These are phyloP conservation scores for Anthopleura sola DNA, from an alignment of 64 coral and sea anemone genomes.

Conservation along the genomic window DNA sequence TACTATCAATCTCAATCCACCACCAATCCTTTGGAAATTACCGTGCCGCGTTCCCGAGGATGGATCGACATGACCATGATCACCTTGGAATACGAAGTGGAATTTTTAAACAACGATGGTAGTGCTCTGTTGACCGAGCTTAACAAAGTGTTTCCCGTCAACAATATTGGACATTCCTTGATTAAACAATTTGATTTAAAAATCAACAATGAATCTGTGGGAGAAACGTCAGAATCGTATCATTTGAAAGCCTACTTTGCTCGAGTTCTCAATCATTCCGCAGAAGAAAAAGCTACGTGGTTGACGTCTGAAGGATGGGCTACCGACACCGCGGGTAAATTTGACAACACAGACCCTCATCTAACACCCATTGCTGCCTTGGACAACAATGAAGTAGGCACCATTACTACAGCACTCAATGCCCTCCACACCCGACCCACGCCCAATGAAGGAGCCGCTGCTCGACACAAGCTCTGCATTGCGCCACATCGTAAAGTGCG, in stretches of 20 bases:
- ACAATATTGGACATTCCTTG: slow-evolving; percentile 17
- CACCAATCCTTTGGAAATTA: slow-evolving; percentile 8
- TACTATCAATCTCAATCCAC: slow-evolving; percentile 4
- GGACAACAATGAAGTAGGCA: background rate
- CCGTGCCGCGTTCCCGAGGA: background rate
- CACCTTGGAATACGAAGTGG: slow-evolving; percentile 4
- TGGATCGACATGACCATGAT: slow-evolving; percentile 1
- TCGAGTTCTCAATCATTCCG: background rate
- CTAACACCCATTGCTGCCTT: background rate
- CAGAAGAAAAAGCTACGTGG: slow-evolving; percentile 1
- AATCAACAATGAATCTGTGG: background rate
- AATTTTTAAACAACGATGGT: background rate
- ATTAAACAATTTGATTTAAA: slow-evolving; percentile 12
- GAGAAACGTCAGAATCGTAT: background rate
- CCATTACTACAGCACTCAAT: slow-evolving; percentile 6
- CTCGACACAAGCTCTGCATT: slow-evolving; percentile 2
- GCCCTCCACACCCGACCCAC: background rate
- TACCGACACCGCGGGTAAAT: slow-evolving; percentile 9
- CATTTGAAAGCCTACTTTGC: slow-evolving; percentile 7
- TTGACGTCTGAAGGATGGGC: background rate
- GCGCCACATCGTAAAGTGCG: background rate
- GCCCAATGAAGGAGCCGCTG: background rate
- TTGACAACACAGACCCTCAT: slow-evolving; percentile 13
- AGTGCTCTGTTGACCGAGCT: background rate
- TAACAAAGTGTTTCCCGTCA: slow-evolving; percentile 1